phyloP scores from a whole-genome alignment of 2,797 vertebrate genomes.

The Protosalanx chinensis region DNA sequence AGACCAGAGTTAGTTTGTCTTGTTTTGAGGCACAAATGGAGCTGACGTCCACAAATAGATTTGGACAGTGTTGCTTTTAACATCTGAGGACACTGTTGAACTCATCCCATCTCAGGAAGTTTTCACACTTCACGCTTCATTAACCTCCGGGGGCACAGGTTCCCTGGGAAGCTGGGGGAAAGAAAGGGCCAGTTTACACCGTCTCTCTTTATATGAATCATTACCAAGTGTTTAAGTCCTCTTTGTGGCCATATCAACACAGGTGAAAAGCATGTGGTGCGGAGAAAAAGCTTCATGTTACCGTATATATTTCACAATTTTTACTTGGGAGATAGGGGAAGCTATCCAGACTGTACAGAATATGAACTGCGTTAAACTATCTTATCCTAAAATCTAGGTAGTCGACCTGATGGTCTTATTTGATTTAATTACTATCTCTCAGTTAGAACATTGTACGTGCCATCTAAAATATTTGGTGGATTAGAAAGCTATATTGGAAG shows the following conservation, averaged over 20 bases:
- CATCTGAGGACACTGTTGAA: conserved; percentile 93
- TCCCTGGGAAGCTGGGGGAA: conserved; percentile 81
- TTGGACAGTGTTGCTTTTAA: conserved; percentile 76
- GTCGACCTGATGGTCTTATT: too few relatives aligned
- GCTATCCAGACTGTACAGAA: not conserved
- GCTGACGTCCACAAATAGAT: conserved; percentile 74
- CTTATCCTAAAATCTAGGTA: too few relatives aligned
- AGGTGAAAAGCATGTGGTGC: conserved; percentile 39
- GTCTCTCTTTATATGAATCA: conserved; percentile 68
- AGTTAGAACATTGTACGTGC: too few relatives aligned
- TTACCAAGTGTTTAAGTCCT: conserved; percentile 62
- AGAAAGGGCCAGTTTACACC: conserved; percentile 68
- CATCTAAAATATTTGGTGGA: too few relatives aligned
- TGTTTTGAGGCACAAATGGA: conserved; percentile 59
- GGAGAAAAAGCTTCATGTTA: not conserved
- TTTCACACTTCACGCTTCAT: conserved; percentile 99
- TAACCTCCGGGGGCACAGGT: conserved; percentile 85
- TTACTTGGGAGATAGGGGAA: not conserved
- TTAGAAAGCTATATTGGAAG: too few relatives aligned
- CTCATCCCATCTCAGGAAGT: conserved; percentile 87
- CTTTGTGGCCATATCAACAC: conserved; percentile 37
- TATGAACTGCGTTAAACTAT: too few relatives aligned
- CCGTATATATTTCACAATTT: too few relatives aligned
- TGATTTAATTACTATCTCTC: too few relatives aligned
- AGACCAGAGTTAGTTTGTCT: conserved; percentile 62